Base-by-base conservation (phyloP, 2,888 invertebrate genomes). In the Harpalus rufipes region DNA sequence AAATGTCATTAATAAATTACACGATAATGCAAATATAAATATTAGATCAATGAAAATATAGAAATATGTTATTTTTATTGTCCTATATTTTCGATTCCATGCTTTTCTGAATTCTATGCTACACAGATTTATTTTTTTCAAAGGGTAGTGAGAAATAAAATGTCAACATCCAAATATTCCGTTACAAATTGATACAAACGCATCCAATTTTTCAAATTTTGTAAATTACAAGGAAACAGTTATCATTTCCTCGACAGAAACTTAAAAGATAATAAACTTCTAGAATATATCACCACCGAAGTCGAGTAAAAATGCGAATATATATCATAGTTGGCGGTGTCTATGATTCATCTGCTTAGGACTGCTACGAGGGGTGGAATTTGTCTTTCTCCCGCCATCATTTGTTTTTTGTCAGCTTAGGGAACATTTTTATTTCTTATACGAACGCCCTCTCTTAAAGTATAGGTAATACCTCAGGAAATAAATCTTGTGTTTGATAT, bases 301-400 rank as follows among this genome's bases (percentile, higher is more conserved):
- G 32, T 56, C 56, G 44, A 7, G 80, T 39, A 41, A 80, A 61
- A 80, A 80, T 80, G 61, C 80, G 80, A 41, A 80, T 80, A 61
- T 25, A 76, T 74, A 58, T 78, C 78, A 56, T 74, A 41, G 39
- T n/a, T 25, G 72, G 39, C 25, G n/a, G 76, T 51, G 79, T 58
- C 51, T 72, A 81, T 81, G 81, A 68, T 81, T 81, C 81, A 81
- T 81, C 58, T 58, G 81, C 44, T 68, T 81, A 81, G 39, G 56
- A 72, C 81, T 72, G 81, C 72, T 68, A 18, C 81, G 18, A 21
- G 81, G 63, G 81, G 68, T 68, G n/a, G 16, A 21, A 81, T 81
- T 81, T 81, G 81, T 81, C 72, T 68, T 81, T 44, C 59, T 58
- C 51, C 72, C 44, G 14, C 14, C 16, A 39, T 81, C 81, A 81